A percentile compares a stretch with the other conserved stretches of the same genome.
phyloP scores from a whole-genome alignment of 2,113 vertebrate genomes.

The Lucifuga dentata region DNA sequence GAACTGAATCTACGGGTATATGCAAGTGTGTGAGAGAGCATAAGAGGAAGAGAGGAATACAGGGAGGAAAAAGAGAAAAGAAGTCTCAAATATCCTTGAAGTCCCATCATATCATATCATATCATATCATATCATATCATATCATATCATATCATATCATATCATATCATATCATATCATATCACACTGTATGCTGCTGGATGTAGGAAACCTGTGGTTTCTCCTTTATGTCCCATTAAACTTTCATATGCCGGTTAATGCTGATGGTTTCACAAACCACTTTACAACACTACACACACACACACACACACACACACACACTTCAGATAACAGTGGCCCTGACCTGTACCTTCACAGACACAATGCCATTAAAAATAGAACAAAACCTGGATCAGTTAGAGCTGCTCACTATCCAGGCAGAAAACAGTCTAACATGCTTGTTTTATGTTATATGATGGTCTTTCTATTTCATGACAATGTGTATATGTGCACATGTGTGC shows the following conservation, averaged over 20 bases:
- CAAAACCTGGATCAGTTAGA: constrained; percentile 65
- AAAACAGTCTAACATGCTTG: constrained; percentile 60
- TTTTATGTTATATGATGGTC: constrained; percentile 64
- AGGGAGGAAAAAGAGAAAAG: constrained; percentile 15
- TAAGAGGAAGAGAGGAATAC: neutral
- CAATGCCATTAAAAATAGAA: constrained; percentile 78
- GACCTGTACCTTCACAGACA: constrained; percentile 69
- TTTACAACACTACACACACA: constrained; percentile 52
- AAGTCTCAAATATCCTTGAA: constrained; percentile 56
- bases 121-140: constrained; percentile 36
- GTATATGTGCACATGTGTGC: neutral
- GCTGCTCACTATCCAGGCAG: constrained; percentile 56
- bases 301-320: constrained; percentile 33
- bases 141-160: no score
- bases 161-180: constrained; percentile 71
- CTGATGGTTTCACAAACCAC: constrained; percentile 76
- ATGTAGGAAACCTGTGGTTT: constrained; percentile 69
- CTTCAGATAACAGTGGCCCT: constrained; percentile 47
- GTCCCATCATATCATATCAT: constrained; percentile 71
- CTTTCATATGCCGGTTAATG: constrained; percentile 81
- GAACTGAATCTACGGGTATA: constrained; percentile 65
- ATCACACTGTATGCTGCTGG: constrained; percentile 42
- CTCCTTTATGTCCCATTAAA: constrained; percentile 79
- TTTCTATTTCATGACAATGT: constrained; percentile 53
- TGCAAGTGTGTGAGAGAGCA: constrained; percentile 23